Evolutionary conservation across 2,888 invertebrate genomes (phyloP), one percentile per base, ranked within the genome.

Genomic region (Sacculina carcini): DNA sequence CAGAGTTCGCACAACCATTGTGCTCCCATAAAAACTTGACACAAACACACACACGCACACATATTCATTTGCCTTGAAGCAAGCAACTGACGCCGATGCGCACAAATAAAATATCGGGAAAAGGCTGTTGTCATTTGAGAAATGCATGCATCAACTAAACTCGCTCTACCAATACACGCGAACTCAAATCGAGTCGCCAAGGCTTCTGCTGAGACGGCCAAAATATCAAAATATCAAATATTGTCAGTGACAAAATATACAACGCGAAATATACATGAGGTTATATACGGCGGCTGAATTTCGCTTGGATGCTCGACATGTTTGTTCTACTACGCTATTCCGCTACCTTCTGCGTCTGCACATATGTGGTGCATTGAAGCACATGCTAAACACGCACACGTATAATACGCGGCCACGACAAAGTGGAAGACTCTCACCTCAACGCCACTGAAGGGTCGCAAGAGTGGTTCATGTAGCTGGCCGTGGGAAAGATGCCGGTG

Each of bases 391-490:
- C 5, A 5, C 14, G n/a, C 5, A 12, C 10, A 3, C n/a, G 14
- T 12, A 6, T 12, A 2, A n/a, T 16, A 31, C 29, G 10, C 26
- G 16, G 14, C 34, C 26, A 52, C 23, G 14, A 19, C 44, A 21
- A 10, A 12, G 21, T 2, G 31, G 46, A 32, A 53, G 52, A 51
- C 48, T 62, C 62, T 63, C 64, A 79, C 78, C 74, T 75, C 59
- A 76, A 76, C 50, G 76, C 74, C 53, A 87, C 78, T 59, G 79
- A 79, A 6, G 85, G 79, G 56, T 79, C 76, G 63, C 92, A 92
- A 0, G 86, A 80, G 67, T 94, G 92, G 65, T 92, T 94, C 76
- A 89, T 81, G 68, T 89, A 76, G 59, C 85, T 82, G 0, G 83
- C 76, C 1, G 82, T 77, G 0, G 87, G 82, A 63, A 80, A 86